Evolutionary conservation across 2,797 vertebrate species (phyloP).

Genomic region (Lutjanus argentimaculatus): DNA sequence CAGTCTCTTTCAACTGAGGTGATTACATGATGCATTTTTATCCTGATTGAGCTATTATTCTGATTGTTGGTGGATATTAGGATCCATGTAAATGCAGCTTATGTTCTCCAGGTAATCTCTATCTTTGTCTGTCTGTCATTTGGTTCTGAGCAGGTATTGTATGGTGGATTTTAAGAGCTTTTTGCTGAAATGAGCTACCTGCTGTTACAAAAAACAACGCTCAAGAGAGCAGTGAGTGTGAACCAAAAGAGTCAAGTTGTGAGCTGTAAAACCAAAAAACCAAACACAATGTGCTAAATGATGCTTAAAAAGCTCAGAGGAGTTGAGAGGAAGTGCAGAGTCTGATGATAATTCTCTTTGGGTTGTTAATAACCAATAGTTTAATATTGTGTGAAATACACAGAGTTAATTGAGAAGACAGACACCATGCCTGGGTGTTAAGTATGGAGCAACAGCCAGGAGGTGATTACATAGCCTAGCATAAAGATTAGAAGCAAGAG

Average conservation of each 20-base stretch:
- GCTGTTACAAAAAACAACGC: not conserved
- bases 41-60: too few species aligned
- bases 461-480: not conserved
- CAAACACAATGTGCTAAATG: not conserved
- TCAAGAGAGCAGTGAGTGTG: not conserved
- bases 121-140: not conserved
- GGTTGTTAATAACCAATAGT: not conserved
- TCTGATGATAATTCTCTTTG: not conserved
- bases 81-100: not conserved
- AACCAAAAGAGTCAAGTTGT: not conserved
- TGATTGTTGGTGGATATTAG: too few species aligned
- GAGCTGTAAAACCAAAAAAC: constrained; percentile 3
- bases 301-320: not conserved
- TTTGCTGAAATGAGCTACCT: not conserved
- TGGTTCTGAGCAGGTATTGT: not conserved
- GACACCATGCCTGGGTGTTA: not conserved
- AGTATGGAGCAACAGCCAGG: not conserved
- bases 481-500: not conserved
- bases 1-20: too few species aligned
- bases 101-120: not conserved
- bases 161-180: not conserved
- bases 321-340: not conserved
- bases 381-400: constrained; percentile 5
- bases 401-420: not conserved
- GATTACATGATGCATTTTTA: too few species aligned